These are phyloP conservation scores for Maccullochella peelii DNA, from an alignment of 2,113 vertebrate species.

Conservation along the genomic window DNA sequence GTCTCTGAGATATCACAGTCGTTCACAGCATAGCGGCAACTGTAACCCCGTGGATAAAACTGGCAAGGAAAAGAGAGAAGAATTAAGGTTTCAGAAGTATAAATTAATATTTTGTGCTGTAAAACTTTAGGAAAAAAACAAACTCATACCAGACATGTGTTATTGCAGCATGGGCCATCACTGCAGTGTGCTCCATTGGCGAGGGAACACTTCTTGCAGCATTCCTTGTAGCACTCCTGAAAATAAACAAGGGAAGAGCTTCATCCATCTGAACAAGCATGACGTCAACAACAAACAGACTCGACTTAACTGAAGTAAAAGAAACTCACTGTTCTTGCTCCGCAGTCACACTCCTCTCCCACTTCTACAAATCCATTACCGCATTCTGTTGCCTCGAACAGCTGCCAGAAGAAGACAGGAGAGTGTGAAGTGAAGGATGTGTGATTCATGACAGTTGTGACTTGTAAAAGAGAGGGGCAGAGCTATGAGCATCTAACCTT, in stretches of 20 bases:
- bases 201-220: conserved; percentile 98
- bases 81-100: not conserved
- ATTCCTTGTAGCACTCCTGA: conserved; percentile 94
- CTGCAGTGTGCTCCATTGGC: conserved; percentile 97
- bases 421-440: conserved; percentile 8
- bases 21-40: conserved; percentile 94
- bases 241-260: conserved; percentile 33
- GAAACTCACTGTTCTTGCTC: conserved; percentile 89
- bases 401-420: conserved; percentile 81
- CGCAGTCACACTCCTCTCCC: conserved; percentile 97
- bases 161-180: conserved; percentile 96
- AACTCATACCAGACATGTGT: conserved; percentile 90
- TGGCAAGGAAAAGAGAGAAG: conserved; percentile 66
- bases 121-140: not conserved
- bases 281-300: not conserved
- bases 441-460: not conserved
- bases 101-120: not conserved
- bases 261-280: conserved; percentile 22
- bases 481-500: conserved; percentile 85
- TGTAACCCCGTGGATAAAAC: conserved; percentile 94
- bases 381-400: conserved; percentile 93
- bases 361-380: conserved; percentile 97
- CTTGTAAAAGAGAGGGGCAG: not conserved
- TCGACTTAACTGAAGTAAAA: conserved; percentile 5
- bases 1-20: conserved; percentile 96